Evolutionary conservation across 2,113 vertebrate species (phyloP).

Genomic region (Prionailurus bengalensis): DNA sequence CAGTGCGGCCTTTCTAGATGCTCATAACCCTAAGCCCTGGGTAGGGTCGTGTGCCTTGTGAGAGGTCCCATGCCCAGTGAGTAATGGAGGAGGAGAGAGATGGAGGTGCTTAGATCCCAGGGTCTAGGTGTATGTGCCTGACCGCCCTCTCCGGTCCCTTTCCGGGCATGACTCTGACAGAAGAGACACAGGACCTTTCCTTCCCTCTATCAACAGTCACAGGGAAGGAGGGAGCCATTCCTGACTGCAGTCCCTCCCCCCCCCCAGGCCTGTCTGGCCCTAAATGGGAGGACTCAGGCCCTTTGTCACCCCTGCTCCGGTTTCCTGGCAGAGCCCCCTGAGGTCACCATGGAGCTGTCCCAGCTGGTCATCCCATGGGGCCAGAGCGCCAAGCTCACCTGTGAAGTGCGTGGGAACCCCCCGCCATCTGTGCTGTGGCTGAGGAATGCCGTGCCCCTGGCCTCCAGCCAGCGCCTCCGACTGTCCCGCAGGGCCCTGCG

Average conservation of each 20-base stretch:
- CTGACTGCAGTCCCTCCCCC: not conserved
- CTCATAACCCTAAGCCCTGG: not conserved
- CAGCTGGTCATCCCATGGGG: conserved; percentile 93
- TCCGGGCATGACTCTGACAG: not conserved
- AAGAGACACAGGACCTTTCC: not conserved
- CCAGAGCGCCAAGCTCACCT: conserved; percentile 94
- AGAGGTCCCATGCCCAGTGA: not conserved
- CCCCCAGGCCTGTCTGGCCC: not conserved
- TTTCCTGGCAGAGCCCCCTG: conserved; percentile 92
- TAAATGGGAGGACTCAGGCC: not conserved
- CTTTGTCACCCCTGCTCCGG: not conserved
- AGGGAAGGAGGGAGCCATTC: not conserved
- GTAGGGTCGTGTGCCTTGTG: not conserved
- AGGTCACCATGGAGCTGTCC: conserved; percentile 95
- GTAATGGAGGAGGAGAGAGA: not conserved
- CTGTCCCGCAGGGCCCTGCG: conserved; percentile 88
- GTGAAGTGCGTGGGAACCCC: conserved; percentile 95
- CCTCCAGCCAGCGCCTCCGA: conserved; percentile 90
- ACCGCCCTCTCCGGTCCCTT: not conserved
- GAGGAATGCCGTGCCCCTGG: conserved; percentile 92
- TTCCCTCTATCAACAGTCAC: not conserved
- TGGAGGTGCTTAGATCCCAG: not conserved
- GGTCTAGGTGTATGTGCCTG: not conserved
- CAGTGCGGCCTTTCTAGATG: not conserved
- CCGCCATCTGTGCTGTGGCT: conserved; percentile 95